Conservation (phyloP, 2,888 invertebrate genomes). For the Diarsia mendica region DNA sequence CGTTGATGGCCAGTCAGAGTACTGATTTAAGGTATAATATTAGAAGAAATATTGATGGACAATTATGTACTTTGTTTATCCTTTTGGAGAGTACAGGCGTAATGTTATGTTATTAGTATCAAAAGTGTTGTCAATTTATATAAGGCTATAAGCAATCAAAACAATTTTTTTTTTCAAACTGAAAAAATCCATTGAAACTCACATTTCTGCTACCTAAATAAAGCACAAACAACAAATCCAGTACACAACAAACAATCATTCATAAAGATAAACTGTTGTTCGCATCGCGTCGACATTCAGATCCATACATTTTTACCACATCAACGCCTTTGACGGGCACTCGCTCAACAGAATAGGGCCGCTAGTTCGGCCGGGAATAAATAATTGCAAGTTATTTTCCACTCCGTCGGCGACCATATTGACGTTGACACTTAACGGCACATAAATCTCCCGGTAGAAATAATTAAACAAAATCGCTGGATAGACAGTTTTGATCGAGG, state of each 20-base stretch:
- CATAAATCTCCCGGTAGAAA: constrained; percentile 82
- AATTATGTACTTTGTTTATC: too few species aligned
- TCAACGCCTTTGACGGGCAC: constrained; percentile 52
- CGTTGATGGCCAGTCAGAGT: too few species aligned
- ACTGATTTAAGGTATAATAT: too few species aligned
- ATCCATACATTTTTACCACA: constrained; percentile 63
- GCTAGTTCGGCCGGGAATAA: constrained; percentile 76
- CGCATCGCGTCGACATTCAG: constrained; percentile 43
- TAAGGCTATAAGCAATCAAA: too few species aligned
- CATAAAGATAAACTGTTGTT: constrained; percentile 62
- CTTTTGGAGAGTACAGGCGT: too few species aligned
- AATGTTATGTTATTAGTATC: too few species aligned
- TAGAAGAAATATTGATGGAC: too few species aligned
- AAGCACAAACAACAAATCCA: constrained; percentile 39
- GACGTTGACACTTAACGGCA: constrained; percentile 85
- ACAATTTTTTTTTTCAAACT: too few species aligned
- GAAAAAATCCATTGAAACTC: background rate
- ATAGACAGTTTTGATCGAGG: constrained; percentile 70
- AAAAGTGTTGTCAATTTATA: too few species aligned
- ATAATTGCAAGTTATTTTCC: constrained; percentile 87
- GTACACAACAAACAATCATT: constrained; percentile 45
- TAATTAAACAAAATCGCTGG: constrained; percentile 80
- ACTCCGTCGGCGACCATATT: constrained; percentile 81
- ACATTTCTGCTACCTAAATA: constrained; percentile 11
- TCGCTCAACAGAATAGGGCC: constrained; percentile 67